A percentile compares a stretch with the other conserved stretches of the same genome.
Evolutionary conservation across 1,140 invertebrate genomes (phyloP).

Genomic region (Lucilia cuprina): DNA sequence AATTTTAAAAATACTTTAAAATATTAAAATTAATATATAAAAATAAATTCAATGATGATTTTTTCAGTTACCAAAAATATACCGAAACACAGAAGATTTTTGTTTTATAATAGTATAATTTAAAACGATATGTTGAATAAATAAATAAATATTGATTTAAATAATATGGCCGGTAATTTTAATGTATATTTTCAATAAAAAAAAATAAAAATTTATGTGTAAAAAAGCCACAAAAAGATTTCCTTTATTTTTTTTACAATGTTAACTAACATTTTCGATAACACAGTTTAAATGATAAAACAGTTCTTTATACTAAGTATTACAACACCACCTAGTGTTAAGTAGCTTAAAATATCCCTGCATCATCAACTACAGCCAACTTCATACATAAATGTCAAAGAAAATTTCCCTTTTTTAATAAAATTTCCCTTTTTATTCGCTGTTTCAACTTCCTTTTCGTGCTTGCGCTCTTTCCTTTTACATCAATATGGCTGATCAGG

Average conservation of each 20-base stretch:
- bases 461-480: slow-evolving; percentile 57
- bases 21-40: no score
- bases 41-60: no score
- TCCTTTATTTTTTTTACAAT: no score
- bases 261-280: no score
- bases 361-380: slow-evolving; percentile 25
- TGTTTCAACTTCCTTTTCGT: slow-evolving; percentile 34
- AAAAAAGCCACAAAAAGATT: no score
- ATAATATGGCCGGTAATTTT: neutral
- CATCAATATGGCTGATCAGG: slow-evolving; percentile 64
- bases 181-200: neutral
- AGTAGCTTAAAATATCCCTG: neutral
- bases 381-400: slow-evolving; percentile 8
- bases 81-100: no score
- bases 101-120: no score
- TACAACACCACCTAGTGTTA: neutral
- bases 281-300: neutral
- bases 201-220: no score
- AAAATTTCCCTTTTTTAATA: neutral
- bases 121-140: no score
- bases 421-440: slow-evolving; percentile 25
- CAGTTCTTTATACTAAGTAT: neutral
- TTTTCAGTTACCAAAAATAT: no score
- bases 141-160: no score
- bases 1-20: no score